Evolutionary conservation across 2,113 vertebrate species (phyloP), one percentile per base, ranked within the genome.

Genomic region (Gambusia holbrooki): DNA sequence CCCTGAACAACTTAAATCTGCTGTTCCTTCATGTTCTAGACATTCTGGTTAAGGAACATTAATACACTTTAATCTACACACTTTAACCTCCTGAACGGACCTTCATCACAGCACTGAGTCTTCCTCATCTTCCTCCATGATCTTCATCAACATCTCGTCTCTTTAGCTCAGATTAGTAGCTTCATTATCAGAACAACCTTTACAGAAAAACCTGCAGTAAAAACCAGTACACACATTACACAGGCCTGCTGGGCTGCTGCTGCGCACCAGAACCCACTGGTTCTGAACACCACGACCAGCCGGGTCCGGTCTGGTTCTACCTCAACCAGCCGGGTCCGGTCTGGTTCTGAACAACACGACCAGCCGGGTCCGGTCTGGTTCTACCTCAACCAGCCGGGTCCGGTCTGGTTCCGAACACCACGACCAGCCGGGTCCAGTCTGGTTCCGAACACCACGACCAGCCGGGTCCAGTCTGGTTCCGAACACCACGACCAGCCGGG

Each of bases 11-110:
- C 61, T 0, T 45, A 14, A 45, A 5, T 73, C 17, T 77, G 30
- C 22, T 67, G 5, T 27, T 66, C 51, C 45, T 62, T 48, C 27
- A 5, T 48, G 17, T 48, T 48, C 45, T 48, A 19, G 61, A 79
- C n/a, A 27, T 62, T 77, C 60, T 68, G 66, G 71, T 84, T 71
- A 73, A 68, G 76, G 9, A 70, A 51, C 14, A 87, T 85, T 87
- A 85, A 76, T 77, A 33, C 3, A 76, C 48, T 74, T 63, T 58
- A 74, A 63, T 63, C 84, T 87, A 82, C 74, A 66, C 74, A 84
- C 29, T 84, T 72, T 35, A 48, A 79, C 66, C 54, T 82, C 68
- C 83, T 88, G 84, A 79, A 85, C 76, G 79, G 54, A 75, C 61
- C 77, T 48, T 37, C 61, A 0, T 32, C 64, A 61, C 60, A 25